These are phyloP conservation scores for Heterotilapia buettikoferi DNA, from an alignment of 2,113 vertebrate genomes.

Conservation along the genomic window DNA sequence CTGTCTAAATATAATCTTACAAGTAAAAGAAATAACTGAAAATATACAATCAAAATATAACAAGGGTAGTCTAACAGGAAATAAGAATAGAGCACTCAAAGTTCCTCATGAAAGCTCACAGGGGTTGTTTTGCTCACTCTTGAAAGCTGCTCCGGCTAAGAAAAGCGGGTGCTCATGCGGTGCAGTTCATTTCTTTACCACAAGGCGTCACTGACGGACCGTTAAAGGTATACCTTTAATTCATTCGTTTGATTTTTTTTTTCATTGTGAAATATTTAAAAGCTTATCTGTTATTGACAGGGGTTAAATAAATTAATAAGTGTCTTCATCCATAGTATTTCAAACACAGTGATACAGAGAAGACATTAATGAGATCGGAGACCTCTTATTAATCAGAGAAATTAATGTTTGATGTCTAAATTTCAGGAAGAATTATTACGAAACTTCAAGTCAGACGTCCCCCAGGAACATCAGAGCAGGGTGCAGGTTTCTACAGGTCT, in stretches of 20 bases:
- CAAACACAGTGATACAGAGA: not conserved
- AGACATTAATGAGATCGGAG: not conserved
- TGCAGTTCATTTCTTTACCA: not conserved
- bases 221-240: not conserved
- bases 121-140: not conserved
- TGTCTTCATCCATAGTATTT: not conserved
- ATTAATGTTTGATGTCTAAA: not conserved
- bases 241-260: not conserved
- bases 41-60: not conserved
- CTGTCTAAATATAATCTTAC: not conserved
- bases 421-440: not conserved
- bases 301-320: not conserved
- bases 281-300: not conserved
- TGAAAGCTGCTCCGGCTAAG: not conserved
- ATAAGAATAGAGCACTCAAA: not conserved
- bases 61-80: not conserved
- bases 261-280: not conserved
- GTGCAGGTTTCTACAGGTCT: not conserved
- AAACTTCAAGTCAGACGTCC: not conserved
- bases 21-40: not conserved
- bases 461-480: not conserved
- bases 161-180: not conserved
- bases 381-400: not conserved
- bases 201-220: not conserved
- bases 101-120: not conserved